phyloP scores from a whole-genome alignment of 2,113 vertebrate species.

The Cyphomyrus discorhynchus region DNA sequence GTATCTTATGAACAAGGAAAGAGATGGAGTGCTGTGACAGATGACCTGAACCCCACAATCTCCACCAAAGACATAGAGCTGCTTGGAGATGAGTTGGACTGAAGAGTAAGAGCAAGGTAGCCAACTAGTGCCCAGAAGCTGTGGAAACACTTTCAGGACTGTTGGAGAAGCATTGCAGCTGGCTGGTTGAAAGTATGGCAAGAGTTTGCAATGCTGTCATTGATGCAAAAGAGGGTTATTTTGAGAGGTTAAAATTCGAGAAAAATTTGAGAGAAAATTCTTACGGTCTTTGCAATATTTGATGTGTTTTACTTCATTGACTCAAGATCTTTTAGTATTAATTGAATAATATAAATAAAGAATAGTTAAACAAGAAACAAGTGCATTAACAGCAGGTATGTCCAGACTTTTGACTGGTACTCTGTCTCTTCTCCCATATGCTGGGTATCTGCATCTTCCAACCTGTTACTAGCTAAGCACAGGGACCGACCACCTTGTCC shows the following conservation, averaged over 20 bases:
- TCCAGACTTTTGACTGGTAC: background rate
- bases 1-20: background rate
- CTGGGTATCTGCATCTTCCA: background rate
- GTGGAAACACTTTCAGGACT: background rate
- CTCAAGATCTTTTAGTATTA: background rate
- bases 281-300: background rate
- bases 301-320: background rate
- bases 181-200: background rate
- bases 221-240: background rate
- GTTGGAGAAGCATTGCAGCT: background rate
- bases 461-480: background rate
- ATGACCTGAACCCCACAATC: background rate
- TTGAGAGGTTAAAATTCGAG: background rate
- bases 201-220: background rate
- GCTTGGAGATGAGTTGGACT: background rate
- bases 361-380: background rate
- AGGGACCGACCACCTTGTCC: background rate
- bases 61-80: background rate
- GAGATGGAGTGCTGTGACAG: background rate
- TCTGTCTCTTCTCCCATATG: background rate
- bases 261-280: background rate
- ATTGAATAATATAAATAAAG: background rate
- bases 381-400: background rate
- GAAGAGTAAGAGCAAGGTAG: background rate
- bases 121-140: background rate